Percentiles rank a stretch among this genome's conserved stretches.
phyloP scores from a whole-genome alignment of 2,888 invertebrate genomes.

The Tetanocera ferruginea region DNA sequence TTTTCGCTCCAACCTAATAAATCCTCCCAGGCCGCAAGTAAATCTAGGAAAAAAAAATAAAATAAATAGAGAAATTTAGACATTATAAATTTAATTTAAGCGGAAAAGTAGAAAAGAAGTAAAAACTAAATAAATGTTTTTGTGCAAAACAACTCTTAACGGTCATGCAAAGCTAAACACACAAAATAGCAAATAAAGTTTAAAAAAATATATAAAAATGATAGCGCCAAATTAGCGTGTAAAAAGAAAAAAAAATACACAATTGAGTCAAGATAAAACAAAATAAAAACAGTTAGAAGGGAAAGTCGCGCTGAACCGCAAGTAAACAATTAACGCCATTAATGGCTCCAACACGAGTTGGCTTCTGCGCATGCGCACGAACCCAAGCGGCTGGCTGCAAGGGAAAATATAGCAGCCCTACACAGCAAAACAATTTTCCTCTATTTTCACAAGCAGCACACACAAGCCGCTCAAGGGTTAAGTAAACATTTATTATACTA shows the following conservation, averaged over 20 bases:
- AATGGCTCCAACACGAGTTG: slow-evolving; percentile 13
- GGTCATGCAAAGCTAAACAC: neutral
- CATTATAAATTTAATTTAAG: slow-evolving; percentile 12
- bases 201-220: neutral
- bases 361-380: slow-evolving; percentile 2
- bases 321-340: slow-evolving; percentile 20
- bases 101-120: slow-evolving; percentile 2
- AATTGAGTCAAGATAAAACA: neutral
- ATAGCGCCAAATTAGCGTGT: neutral
- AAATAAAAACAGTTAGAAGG: neutral
- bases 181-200: slow-evolving; percentile 1
- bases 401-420: neutral
- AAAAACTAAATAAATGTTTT: slow-evolving; percentile 31
- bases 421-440: neutral
- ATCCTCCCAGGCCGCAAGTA: slow-evolving; percentile 70
- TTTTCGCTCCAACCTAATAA: slow-evolving; percentile 70
- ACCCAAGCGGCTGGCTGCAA: neutral
- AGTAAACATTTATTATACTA: too few relatives aligned
- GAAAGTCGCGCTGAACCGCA: slow-evolving; percentile 11
- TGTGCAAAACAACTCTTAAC: neutral
- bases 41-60: slow-evolving; percentile 58
- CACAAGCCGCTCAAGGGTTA: too few relatives aligned
- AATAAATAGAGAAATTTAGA: slow-evolving; percentile 38
- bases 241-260: neutral
- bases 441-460: neutral